Evolutionary conservation across 2,888 invertebrate genomes (phyloP).

Genomic region (Poecilus cupreus): DNA sequence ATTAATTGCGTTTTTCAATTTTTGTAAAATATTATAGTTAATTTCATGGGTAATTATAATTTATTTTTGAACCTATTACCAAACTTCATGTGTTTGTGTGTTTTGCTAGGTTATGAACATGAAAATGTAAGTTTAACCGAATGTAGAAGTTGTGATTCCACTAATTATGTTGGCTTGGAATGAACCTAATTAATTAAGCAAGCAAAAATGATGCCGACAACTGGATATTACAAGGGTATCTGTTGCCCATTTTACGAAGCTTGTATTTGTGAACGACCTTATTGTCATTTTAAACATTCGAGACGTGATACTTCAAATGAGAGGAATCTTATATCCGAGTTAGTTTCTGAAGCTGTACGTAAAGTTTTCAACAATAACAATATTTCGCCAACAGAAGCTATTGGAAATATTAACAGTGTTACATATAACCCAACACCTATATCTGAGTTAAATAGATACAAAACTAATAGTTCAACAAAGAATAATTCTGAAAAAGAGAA

Average conservation of each 20-base stretch:
- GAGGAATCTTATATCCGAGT: constrained; percentile 47
- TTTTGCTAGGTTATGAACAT: too few relatives aligned
- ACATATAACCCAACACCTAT: constrained; percentile 58
- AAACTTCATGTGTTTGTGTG: too few relatives aligned
- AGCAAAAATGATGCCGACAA: constrained; percentile 53
- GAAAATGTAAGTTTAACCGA: too few relatives aligned
- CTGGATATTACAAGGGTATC: constrained; percentile 49
- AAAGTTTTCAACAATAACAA: constrained; percentile 47
- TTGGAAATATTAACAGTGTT: not conserved
- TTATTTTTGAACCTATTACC: too few relatives aligned
- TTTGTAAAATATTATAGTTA: too few relatives aligned
- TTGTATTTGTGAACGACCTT: constrained; percentile 58
- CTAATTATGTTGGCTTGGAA: not conserved
- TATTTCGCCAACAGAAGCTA: not conserved
- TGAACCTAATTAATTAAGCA: not conserved
- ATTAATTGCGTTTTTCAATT: too few relatives aligned
- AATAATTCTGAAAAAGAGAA: constrained; percentile 17
- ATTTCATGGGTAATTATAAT: too few relatives aligned
- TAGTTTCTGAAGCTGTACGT: constrained; percentile 55
- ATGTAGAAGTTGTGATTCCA: not conserved
- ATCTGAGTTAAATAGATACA: constrained; percentile 51
- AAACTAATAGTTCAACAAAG: constrained; percentile 3
- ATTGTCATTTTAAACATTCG: constrained; percentile 54
- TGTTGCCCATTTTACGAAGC: constrained; percentile 55
- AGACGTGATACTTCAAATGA: constrained; percentile 48